phyloP scores from a whole-genome alignment of 2,797 vertebrate species.

The Melanotaenia parkinsoni region DNA sequence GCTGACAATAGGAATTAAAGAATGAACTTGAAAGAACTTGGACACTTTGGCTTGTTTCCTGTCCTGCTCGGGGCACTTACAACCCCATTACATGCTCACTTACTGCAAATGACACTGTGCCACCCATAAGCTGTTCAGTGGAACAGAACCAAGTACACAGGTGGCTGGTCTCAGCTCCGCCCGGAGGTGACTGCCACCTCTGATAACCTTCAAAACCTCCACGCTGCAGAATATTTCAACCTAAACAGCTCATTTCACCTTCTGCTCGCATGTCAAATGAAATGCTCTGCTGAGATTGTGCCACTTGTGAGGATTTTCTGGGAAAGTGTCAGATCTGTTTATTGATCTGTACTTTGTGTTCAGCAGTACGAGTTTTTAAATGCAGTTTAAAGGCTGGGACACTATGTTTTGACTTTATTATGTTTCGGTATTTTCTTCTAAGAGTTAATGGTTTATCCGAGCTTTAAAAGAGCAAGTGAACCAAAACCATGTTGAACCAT shows the following conservation, averaged over 20 bases:
- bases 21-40: constrained; percentile 68
- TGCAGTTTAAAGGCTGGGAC: constrained; percentile 1
- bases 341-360: background rate
- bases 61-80: constrained; percentile 75
- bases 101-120: constrained; percentile 79
- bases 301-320: background rate
- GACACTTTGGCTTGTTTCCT: constrained; percentile 68
- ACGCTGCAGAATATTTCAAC: constrained; percentile 23
- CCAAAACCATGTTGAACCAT: constrained; percentile 1
- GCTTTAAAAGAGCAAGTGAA: constrained; percentile 48
- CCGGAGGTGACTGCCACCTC: constrained; percentile 62
- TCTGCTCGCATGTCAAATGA: background rate
- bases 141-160: constrained; percentile 66
- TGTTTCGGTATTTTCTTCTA: constrained; percentile 9
- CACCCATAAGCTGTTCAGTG: constrained; percentile 73
- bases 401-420: constrained; percentile 8
- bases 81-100: constrained; percentile 84
- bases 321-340: background rate
- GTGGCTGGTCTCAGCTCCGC: constrained; percentile 42
- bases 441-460: constrained; percentile 61
- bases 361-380: background rate
- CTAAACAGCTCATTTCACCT: constrained; percentile 14
- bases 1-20: constrained; percentile 37
- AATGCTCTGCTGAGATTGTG: background rate
- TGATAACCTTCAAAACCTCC: constrained; percentile 74